Evolutionary conservation across 1,140 invertebrate genomes (phyloP).

Genomic region (Caenorhabditis briggsae): DNA sequence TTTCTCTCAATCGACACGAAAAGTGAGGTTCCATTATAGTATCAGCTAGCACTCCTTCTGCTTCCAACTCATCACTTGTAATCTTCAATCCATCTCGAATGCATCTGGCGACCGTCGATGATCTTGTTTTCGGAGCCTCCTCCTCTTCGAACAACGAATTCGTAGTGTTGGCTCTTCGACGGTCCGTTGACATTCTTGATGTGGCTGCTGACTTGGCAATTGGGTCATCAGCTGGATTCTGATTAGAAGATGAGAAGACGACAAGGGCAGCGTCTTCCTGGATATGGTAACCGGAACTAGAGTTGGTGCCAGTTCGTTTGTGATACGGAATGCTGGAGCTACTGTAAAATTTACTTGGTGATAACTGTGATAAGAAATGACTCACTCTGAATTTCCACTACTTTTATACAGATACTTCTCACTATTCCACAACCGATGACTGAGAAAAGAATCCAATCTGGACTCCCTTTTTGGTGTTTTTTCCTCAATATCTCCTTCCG

Average conservation of each 20-base stretch:
- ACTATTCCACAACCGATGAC: slow-evolving; percentile 34
- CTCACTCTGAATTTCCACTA: slow-evolving; percentile 34
- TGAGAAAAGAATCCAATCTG: not conserved
- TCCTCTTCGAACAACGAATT: slow-evolving; percentile 38
- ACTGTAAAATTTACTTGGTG: not conserved
- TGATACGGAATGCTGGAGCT: slow-evolving; percentile 13
- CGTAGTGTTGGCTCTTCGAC: slow-evolving; percentile 38
- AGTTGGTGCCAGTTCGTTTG: slow-evolving; percentile 26
- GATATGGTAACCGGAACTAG: slow-evolving; percentile 29
- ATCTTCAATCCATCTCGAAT: slow-evolving; percentile 56
- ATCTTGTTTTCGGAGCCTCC: slow-evolving; percentile 38
- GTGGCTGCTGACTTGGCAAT: slow-evolving; percentile 12
- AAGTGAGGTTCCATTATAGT: slow-evolving; percentile 55
- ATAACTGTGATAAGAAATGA: not conserved
- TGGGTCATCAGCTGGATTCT: not conserved
- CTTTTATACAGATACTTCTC: slow-evolving; percentile 41
- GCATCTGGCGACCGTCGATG: slow-evolving; percentile 56
- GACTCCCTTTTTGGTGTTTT: not conserved
- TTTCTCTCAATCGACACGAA: slow-evolving; percentile 46
- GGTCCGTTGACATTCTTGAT: not conserved
- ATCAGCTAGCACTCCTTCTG: slow-evolving; percentile 52
- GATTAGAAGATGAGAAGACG: not conserved
- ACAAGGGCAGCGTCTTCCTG: not conserved
- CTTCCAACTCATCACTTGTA: slow-evolving; percentile 37
- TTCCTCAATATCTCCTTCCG: not conserved